Conservation (phyloP, 2,797 vertebrate species). For the Hypotaenidia philippensis region DNA sequence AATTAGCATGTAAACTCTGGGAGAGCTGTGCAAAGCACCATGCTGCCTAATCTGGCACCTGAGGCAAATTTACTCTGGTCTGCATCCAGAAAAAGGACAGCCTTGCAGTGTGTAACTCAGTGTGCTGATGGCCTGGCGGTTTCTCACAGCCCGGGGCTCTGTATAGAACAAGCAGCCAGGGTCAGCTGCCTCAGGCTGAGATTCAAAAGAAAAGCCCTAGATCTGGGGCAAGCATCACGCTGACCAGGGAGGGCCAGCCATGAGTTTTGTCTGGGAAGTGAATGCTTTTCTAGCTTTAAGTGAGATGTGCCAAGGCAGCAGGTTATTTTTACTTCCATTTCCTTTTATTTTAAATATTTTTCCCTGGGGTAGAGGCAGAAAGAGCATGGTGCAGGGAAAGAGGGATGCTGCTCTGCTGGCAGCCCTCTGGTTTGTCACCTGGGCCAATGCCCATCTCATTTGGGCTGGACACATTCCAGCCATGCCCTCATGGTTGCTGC, state of each 20-base stretch:
- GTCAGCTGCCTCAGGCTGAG: neutral
- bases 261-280: neutral
- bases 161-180: accelerated
- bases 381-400: neutral
- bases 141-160: accelerated
- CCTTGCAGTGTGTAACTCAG: neutral
- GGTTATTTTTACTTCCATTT: accelerated
- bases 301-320: neutral
- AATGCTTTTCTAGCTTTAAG: neutral
- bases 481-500: accelerated
- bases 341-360: neutral
- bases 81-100: conserved; percentile 13
- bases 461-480: neutral
- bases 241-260: accelerated
- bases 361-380: too few relatives aligned
- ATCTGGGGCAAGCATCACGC: accelerated
- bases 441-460: neutral
- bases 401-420: neutral
- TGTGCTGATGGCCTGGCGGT: neutral
- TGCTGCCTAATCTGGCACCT: conserved; percentile 7
- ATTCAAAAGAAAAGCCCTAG: neutral
- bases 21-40: neutral
- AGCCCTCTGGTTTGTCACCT: neutral
- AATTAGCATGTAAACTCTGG: neutral
- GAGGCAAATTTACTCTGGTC: conserved; percentile 30